phyloP scores from a whole-genome alignment of 2,113 vertebrate species.

The Cygnus buccinator region DNA sequence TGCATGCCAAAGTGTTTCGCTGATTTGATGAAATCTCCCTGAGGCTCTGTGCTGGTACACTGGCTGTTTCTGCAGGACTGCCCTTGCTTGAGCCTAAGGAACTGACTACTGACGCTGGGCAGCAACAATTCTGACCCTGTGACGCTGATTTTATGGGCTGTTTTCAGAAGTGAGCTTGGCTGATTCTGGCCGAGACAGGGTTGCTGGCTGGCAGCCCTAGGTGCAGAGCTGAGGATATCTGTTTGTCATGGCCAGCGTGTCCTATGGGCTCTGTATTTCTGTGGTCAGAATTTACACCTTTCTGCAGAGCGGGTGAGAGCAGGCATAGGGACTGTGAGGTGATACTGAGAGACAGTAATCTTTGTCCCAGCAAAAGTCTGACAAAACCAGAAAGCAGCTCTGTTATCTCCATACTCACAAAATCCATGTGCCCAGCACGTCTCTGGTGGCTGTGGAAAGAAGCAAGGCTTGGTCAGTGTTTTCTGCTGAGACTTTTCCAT shows the following conservation, averaged over 20 bases:
- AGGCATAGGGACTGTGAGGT: not conserved
- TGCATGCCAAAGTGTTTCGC: not conserved
- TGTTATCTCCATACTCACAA: conserved; percentile 45
- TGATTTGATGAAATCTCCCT: not conserved
- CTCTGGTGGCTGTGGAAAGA: not conserved
- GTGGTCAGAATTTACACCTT: not conserved
- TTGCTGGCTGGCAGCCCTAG: not conserved
- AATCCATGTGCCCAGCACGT: conserved; percentile 22
- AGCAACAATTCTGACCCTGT: not conserved
- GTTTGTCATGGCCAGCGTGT: accelerated
- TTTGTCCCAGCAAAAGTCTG: not conserved
- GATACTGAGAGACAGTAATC: too few species aligned
- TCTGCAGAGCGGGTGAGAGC: not conserved
- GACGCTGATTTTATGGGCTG: not conserved
- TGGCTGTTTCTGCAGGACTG: accelerated
- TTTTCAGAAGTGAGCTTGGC: not conserved
- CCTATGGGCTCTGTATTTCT: not conserved
- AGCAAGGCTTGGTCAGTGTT: not conserved
- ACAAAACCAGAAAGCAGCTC: not conserved
- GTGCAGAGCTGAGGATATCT: not conserved
- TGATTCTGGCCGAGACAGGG: not conserved
- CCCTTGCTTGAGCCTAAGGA: not conserved
- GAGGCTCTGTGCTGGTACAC: not conserved
- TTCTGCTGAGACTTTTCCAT: not conserved
- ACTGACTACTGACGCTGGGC: not conserved